Evolutionary conservation across 1,140 invertebrate species (phyloP), one percentile per base, ranked within the genome.

Genomic region (Trialeurodes vaporariorum): DNA sequence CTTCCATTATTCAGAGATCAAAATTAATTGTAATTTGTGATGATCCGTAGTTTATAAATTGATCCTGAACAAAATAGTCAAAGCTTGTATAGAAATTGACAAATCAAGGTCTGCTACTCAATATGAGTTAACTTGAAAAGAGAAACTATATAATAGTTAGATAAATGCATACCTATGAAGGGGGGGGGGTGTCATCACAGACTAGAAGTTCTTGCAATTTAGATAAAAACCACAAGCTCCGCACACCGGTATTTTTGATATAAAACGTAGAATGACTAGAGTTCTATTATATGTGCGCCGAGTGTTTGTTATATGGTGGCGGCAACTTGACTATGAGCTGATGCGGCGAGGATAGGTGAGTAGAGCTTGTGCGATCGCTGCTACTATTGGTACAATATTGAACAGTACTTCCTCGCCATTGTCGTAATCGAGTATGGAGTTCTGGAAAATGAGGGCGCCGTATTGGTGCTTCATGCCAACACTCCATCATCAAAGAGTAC

Each of bases 401-500:
- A 49, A 68, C 59, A 61, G 63, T 65, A 59, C 59, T 64, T 13
- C 59, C 65, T 2, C 65, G 60, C 69, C 69, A 71, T 49, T 71
- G 71, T 26, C 71, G 59, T 2, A 74, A 72, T 2, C 72, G 60
- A 27, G 72, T 66, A 26, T 72, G 85, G 62, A 95, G 90, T 74
- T 93, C 87, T 61, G 87, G 84, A 77, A 98, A 98, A 67, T 89
- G 87, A 0, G 97, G 96, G 73, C 97, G 81, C 58, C 94, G 81
- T 61, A 89, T 86, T 0, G 96, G 91, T 67, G 90, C 86, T 76
- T 98, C 94, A 72, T 94, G 89, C 96, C 96, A 99, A 73, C 96
- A 98, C 78, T 98, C 95, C 40, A 96, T 88, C 94, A 98, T 98
- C 49, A 98, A 81, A 1, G 87, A 86, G 76, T 96, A 97, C 72